Evolutionary conservation across 2,888 invertebrate species (phyloP).

Genomic region (Ophion ventricosus): DNA sequence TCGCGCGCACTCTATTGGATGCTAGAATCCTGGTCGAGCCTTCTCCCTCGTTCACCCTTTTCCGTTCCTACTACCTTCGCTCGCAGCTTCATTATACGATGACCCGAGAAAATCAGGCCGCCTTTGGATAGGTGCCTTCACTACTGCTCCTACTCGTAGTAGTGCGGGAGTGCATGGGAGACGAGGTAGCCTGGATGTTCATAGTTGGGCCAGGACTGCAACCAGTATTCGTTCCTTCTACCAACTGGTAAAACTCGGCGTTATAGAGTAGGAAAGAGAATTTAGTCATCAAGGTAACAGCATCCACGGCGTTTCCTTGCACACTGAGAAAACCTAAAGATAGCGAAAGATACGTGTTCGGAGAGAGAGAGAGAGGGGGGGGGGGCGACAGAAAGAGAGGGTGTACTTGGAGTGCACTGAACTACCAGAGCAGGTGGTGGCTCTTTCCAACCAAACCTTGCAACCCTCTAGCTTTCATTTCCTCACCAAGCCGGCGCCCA

Average conservation of each 20-base stretch:
- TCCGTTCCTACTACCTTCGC: constrained; percentile 53
- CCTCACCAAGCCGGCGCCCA: constrained; percentile 11
- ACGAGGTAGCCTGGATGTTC: constrained; percentile 71
- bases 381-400: not conserved
- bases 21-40: constrained; percentile 57
- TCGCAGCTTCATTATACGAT: constrained; percentile 82
- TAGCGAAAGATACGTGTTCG: constrained; percentile 61
- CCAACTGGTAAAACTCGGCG: constrained; percentile 53
- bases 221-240: constrained; percentile 59
- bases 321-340: constrained; percentile 39
- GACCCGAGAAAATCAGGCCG: constrained; percentile 83
- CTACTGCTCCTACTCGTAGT: constrained; percentile 52
- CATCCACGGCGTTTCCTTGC: constrained; percentile 61
- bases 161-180: constrained; percentile 13
- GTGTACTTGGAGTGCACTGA: constrained; percentile 72
- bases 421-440: constrained; percentile 82
- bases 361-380: constrained; percentile 2
- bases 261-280: constrained; percentile 53
- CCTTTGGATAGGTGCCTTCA: constrained; percentile 67
- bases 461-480: constrained; percentile 60
- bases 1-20: constrained; percentile 57
- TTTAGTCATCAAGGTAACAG: constrained; percentile 63
- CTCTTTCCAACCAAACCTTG: constrained; percentile 74
- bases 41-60: constrained; percentile 55
- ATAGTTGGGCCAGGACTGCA: constrained; percentile 72